phyloP scores from a whole-genome alignment of 2,113 vertebrate genomes.

The Vidua macroura region DNA sequence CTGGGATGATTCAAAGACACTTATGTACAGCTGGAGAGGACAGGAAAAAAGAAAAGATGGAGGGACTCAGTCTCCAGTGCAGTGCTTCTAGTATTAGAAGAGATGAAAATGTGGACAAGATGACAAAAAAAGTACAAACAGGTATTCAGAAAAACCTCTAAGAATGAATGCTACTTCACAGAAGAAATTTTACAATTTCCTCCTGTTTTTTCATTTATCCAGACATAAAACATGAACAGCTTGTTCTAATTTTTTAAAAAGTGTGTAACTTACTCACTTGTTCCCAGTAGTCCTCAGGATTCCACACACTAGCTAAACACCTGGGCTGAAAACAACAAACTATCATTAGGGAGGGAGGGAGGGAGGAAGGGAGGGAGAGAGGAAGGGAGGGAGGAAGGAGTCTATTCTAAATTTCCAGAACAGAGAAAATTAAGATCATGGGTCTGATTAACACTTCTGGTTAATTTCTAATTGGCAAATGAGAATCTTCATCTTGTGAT shows the following conservation, averaged over 20 bases:
- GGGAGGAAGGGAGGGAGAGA: too few relatives aligned
- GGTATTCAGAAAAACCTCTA: background rate
- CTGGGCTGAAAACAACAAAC: background rate
- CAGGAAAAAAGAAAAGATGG: background rate
- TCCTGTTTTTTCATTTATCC: background rate
- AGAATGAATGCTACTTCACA: background rate
- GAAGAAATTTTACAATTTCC: background rate
- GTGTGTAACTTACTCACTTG: background rate
- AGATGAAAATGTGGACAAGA: background rate
- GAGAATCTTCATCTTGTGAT: background rate
- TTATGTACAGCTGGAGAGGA: background rate
- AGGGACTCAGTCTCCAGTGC: background rate
- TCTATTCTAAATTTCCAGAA: background rate
- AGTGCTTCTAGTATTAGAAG: background rate
- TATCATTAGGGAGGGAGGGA: background rate
- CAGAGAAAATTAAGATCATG: background rate
- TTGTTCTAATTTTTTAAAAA: background rate
- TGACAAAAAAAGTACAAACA: background rate
- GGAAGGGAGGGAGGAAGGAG: too few relatives aligned
- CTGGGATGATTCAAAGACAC: background rate
- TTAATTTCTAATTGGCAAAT: constrained; percentile 20
- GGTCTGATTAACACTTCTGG: constrained; percentile 1
- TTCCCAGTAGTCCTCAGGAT: background rate
- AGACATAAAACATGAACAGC: background rate
- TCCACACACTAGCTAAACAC: background rate